These are phyloP conservation scores for Heliothis peltigera DNA, from an alignment of 2,888 invertebrate genomes.

Conservation along the genomic window DNA sequence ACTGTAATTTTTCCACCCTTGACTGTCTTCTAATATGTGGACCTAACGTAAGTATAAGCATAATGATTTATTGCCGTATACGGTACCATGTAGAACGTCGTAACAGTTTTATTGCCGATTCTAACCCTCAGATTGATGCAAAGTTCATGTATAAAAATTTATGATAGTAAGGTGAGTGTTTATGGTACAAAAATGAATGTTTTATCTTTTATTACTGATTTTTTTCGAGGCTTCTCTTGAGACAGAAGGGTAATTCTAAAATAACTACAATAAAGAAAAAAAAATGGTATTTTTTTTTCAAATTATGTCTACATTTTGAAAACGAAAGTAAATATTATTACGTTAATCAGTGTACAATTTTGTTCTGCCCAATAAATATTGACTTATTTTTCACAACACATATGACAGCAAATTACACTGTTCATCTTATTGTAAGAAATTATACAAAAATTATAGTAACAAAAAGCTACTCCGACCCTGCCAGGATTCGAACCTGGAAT, in stretches of 20 bases:
- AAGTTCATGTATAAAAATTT: conserved; percentile 31
- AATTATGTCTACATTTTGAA: too few species aligned
- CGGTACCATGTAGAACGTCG: conserved; percentile 22
- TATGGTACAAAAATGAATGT: conserved; percentile 15
- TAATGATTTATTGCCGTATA: conserved; percentile 32
- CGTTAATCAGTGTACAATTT: too few species aligned
- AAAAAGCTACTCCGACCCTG: conserved; percentile 81
- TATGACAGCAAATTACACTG: too few species aligned
- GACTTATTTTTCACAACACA: not conserved
- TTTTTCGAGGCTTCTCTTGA: not conserved
- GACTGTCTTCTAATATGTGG: conserved; percentile 22
- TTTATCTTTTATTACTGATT: conserved; percentile 14
- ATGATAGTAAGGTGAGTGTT: conserved; percentile 27
- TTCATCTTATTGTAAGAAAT: too few species aligned
- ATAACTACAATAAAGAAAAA: too few species aligned
- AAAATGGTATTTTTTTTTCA: too few species aligned
- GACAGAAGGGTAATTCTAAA: not conserved
- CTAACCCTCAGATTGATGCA: conserved; percentile 25
- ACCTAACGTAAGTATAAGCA: conserved; percentile 43
- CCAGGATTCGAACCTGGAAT: conserved; percentile 92
- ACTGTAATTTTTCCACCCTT: not conserved
- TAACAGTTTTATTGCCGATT: conserved; percentile 39
- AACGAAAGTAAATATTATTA: too few species aligned
- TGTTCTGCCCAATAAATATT: too few species aligned
- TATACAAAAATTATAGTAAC: conserved; percentile 7